Evolutionary conservation across 2,888 invertebrate genomes (phyloP), one percentile per base, ranked within the genome.

Genomic region (Caenorhabditis uteleia): DNA sequence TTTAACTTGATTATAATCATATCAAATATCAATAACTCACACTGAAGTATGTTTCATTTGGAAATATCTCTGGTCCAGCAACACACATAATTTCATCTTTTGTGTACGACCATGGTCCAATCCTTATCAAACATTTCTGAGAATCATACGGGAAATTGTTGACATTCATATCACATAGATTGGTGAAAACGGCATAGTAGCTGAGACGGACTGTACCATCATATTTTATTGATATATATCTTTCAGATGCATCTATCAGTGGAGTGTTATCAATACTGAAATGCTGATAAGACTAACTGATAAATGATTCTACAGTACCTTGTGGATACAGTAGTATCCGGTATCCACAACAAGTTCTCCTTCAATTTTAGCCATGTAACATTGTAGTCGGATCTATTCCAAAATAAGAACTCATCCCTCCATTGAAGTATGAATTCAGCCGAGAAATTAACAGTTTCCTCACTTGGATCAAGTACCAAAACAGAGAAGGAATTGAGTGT

Each of bases 31-130:
- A n/a, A 14, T 20, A 23, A 26, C 48, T 39, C 26, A 56, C 48
- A 27, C 43, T 46, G 12, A 40, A 57, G 33, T 49, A 53, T 2
- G 21, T 18, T 12, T 51, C 57, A 31, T 44, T 42, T 3, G 39
- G 25, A 2, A 12, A 31, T 14, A 55, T 49, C 21, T 45, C 36
- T 0, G 47, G 49, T 20, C 62, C 66, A 23, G 36, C 48, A 14
- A 54, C 25, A 58, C 65, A 60, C 18, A 38, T 53, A 5, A 71
- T 53, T 34, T 71, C 68, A 1, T 62, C 45, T 10, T 34, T 38
- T 2, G 72, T 73, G 21, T 75, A 75, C n/a, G 61, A 68, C 75
- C 75, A 75, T 1, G 75, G 75, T 7, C 73, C 75, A 18, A 73
- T 67, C 20, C 46, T 53, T 20, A 75, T 57, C 25, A 39, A 47